Conservation (phyloP, 2,113 vertebrate genomes). For the Sigmodon hispidus region DNA sequence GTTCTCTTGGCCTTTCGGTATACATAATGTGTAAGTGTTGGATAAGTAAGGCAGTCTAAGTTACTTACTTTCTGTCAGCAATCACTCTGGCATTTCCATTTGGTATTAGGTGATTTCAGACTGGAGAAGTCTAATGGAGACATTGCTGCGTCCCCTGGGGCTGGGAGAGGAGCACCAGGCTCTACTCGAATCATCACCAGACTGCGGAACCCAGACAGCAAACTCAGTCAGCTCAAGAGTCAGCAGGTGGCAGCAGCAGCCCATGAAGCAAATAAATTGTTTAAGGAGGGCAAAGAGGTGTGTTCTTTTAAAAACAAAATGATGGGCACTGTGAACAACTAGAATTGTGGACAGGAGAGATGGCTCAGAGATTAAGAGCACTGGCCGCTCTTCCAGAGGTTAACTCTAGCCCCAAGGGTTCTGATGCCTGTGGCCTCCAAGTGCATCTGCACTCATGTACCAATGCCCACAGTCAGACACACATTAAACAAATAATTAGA, state of each 20-base stretch:
- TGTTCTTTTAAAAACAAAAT: conserved; percentile 75
- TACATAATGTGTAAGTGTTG: background rate
- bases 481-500: conserved; percentile 4
- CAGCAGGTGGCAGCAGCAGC: conserved; percentile 94
- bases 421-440: background rate
- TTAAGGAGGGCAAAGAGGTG: conserved; percentile 95
- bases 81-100: conserved; percentile 68
- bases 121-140: conserved; percentile 88
- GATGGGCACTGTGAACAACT: conserved; percentile 26
- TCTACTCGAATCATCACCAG: conserved; percentile 95
- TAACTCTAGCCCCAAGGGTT: background rate
- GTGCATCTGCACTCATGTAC: background rate
- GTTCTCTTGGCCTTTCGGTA: conserved; percentile 53
- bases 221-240: conserved; percentile 95
- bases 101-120: conserved; percentile 85
- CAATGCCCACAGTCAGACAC: background rate
- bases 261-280: conserved; percentile 93
- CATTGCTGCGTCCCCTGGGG: conserved; percentile 86
- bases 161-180: conserved; percentile 81
- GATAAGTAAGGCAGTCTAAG: background rate
- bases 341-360: background rate
- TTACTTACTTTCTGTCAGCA: conserved; percentile 31
- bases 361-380: background rate
- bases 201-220: conserved; percentile 96
- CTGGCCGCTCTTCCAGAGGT: background rate